Percentiles rank a stretch among this genome's conserved stretches.
Evolutionary conservation across 2,888 invertebrate species (phyloP).

Genomic region (Sesamia inferens): DNA sequence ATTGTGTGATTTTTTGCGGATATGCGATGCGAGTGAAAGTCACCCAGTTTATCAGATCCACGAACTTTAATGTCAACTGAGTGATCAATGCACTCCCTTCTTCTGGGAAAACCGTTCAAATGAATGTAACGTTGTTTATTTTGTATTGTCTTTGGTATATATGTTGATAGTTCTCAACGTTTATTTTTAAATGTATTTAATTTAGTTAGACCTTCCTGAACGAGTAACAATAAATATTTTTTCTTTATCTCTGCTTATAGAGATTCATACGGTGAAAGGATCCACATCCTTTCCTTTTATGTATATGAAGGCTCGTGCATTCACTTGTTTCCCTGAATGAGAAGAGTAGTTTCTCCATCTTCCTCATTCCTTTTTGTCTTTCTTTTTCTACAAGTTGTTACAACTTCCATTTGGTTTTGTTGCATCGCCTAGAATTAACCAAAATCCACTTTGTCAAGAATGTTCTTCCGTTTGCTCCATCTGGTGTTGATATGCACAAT

Average conservation of each 20-base stretch:
- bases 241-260: no score
- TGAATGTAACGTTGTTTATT: not conserved
- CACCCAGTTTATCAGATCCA: slow-evolving; percentile 47
- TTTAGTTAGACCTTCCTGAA: no score
- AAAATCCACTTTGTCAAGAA: not conserved
- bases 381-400: not conserved
- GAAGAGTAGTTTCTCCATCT: no score
- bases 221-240: no score
- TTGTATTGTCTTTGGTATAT: not conserved
- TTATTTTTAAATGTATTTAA: no score
- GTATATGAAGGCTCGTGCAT: not conserved
- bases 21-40: slow-evolving; percentile 50
- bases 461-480: not conserved
- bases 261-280: not conserved
- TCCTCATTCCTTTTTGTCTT: no score
- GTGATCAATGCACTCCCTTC: slow-evolving; percentile 34
- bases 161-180: not conserved
- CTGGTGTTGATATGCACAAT: slow-evolving; percentile 9
- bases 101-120: slow-evolving; percentile 29
- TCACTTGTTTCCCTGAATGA: not conserved
- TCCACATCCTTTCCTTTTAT: no score
- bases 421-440: not conserved
- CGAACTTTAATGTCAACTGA: slow-evolving; percentile 51
- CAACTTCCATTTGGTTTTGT: not conserved
- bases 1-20: slow-evolving; percentile 51